These are phyloP conservation scores for Odontophorus gujanensis DNA, from an alignment of 2,113 vertebrate genomes.

Conservation along the genomic window DNA sequence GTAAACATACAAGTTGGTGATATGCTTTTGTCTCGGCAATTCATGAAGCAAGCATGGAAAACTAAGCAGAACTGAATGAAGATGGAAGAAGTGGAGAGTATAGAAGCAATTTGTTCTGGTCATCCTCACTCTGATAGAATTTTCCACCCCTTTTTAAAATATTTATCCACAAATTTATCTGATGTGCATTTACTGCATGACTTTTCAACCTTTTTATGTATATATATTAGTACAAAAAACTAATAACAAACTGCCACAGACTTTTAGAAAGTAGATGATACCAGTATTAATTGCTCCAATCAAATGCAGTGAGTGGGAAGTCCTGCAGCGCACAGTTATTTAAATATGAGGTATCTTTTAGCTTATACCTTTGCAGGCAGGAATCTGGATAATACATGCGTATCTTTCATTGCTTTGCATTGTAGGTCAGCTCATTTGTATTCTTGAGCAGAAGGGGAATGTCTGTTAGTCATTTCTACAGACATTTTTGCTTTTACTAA, in stretches of 20 bases:
- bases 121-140: neutral
- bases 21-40: neutral
- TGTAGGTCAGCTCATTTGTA: neutral
- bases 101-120: neutral
- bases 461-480: neutral
- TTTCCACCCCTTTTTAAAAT: neutral
- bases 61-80: neutral
- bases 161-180: neutral
- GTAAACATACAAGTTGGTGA: neutral
- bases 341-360: constrained; percentile 5
- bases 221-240: neutral
- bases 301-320: neutral
- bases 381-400: neutral
- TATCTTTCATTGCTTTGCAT: neutral
- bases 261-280: constrained; percentile 30
- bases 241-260: constrained; percentile 13
- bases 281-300: neutral
- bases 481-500: constrained; percentile 1
- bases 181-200: neutral
- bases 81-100: neutral
- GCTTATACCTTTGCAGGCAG: neutral
- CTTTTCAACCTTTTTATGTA: neutral
- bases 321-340: neutral
- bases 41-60: neutral
- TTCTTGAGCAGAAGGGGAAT: neutral